Evolutionary conservation across 2,888 invertebrate genomes (phyloP), one percentile per base, ranked within the genome.

Genomic region (Papilio gigon): DNA sequence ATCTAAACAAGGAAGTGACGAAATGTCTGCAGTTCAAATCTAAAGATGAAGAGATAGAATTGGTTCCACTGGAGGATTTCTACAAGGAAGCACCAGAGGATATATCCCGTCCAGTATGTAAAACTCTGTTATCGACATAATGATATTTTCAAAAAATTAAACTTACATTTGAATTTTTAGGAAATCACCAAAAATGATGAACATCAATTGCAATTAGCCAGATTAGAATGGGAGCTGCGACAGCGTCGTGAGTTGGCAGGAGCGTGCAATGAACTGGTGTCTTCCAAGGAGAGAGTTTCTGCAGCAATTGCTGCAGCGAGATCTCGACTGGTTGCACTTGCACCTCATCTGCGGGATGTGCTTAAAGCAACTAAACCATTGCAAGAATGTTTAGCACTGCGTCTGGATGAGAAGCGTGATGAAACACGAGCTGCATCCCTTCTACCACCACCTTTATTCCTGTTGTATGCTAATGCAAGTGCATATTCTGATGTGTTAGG

Each of bases 21-120:
- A 97, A 98, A 80, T 98, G 98, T 81, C 93, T 98, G 70, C 97
- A 98, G 81, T 98, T 98, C 83, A 98, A 97, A 83, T 98, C 98
- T 11, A 97, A 97, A 84, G 98, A 98, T 93, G 97, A 98, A 88
- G 96, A 96, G 80, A 97, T 99, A 78, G 96, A 98, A 79, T 92
- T 99, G 62, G 96, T 99, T 1, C 88, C 96, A 0, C 93, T 96
- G 63, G 95, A 96, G 68, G 96, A 97, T 78, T 98, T 98, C 85
- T 96, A 95, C 80, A 92, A 93, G 77, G 94, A 95, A 83, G 97
- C 98, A 22, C 97, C 97, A 9, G 86, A 92, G 75, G 93, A 92
- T 59, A 93, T 97, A 68, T 93, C 95, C 14, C 93, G 95, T 73
- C 93, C 93, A 17, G 96, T 96, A 88, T 90, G 93, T 88, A 68